These are phyloP conservation scores for Psammodynastes pulverulentus DNA, from an alignment of 2,113 vertebrate species.

Conservation along the genomic window DNA sequence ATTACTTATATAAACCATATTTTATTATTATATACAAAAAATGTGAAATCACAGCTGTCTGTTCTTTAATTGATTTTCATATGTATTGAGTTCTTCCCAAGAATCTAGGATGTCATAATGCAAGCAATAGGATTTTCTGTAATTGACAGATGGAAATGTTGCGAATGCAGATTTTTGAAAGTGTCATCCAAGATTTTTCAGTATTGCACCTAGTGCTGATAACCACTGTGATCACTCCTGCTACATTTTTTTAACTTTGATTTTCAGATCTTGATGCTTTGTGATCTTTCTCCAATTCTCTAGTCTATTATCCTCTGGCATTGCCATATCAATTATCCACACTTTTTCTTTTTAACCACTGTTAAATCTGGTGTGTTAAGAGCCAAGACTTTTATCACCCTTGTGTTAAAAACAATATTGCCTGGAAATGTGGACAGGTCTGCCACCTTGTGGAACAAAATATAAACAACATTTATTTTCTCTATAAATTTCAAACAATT, in stretches of 20 bases:
- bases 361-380: background rate
- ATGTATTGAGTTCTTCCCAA: background rate
- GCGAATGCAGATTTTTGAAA: background rate
- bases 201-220: background rate
- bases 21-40: background rate
- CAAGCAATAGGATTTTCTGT: background rate
- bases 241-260: background rate
- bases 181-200: background rate
- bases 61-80: background rate
- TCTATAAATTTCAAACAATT: background rate
- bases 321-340: background rate
- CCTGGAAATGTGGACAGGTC: background rate
- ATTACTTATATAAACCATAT: background rate
- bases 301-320: background rate
- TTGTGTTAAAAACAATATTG: background rate
- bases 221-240: background rate
- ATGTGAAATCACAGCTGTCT: background rate
- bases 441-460: slow-evolving; percentile 30
- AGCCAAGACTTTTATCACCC: background rate
- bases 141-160: background rate
- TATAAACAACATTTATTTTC: background rate
- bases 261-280: background rate
- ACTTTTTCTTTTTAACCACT: background rate
- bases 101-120: background rate
- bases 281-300: background rate